Evolutionary conservation across 2,113 vertebrate genomes (phyloP).

Genomic region (Ramphastos sulfuratus): DNA sequence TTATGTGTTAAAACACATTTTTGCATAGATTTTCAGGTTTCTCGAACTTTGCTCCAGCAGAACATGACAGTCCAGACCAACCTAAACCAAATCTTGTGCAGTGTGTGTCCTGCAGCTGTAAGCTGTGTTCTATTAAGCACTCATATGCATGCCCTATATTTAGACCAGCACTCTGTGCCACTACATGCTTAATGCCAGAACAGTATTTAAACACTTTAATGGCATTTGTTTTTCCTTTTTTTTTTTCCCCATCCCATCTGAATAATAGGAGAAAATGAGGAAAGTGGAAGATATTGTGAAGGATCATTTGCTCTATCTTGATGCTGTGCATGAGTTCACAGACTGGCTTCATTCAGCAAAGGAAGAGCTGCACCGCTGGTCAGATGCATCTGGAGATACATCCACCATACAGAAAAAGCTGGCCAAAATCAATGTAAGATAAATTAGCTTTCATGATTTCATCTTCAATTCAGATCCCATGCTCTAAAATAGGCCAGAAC

Average conservation of each 20-base stretch:
- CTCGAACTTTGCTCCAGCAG: background rate
- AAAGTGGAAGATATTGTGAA: constrained; percentile 88
- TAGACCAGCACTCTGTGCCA: background rate
- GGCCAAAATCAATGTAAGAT: constrained; percentile 88
- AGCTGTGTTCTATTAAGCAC: background rate
- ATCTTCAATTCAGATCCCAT: background rate
- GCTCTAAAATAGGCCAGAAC: background rate
- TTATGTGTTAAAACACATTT: background rate
- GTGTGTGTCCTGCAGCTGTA: background rate
- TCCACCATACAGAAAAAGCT: constrained; percentile 84
- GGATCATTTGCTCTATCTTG: constrained; percentile 92
- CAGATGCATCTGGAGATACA: constrained; percentile 88
- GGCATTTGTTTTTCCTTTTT: background rate
- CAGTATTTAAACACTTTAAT: background rate
- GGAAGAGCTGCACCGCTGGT: constrained; percentile 96
- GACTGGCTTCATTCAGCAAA: constrained; percentile 96
- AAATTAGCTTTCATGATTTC: background rate
- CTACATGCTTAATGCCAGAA: background rate
- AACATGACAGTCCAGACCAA: background rate
- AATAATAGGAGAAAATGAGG: constrained; percentile 87
- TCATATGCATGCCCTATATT: background rate
- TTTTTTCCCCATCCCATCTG: background rate
- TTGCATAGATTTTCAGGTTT: background rate
- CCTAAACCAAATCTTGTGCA: background rate
- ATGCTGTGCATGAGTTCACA: constrained; percentile 91